Base-by-base conservation (phyloP, 1,140 invertebrate genomes). In the Drosophila pseudoobscura region DNA sequence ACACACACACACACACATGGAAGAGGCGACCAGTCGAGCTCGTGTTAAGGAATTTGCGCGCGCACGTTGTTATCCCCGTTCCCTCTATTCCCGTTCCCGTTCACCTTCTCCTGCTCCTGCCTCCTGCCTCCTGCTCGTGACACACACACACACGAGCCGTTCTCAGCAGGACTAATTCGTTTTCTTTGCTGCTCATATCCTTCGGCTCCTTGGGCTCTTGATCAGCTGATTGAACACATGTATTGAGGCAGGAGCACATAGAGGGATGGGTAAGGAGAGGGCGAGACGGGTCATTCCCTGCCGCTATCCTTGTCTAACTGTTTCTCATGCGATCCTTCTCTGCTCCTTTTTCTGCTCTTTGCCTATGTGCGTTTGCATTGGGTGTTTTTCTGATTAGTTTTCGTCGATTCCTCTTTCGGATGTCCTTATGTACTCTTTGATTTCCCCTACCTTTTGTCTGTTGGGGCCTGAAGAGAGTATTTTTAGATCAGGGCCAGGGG, bases 11-110 rank as follows among this genome's bases (percentile, higher is more conserved):
- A 6, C 3, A 26, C 24, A 26, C 24, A 5, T 26, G 4, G 24
- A 26, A 26, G 24, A 26, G 24, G 41, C 57, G 31, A 5, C 24
- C 15, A 41, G 29, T 13, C 39, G 11, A 58, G 71, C 83, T 87
- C 83, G 83, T 87, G 83, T 88, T 88, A 60, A 83, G 83, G 84
- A 88, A 88, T 88, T 82, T 83, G 64, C 83, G 83, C 83, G 83
- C 83, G 83, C 69, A 63, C 78, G 63, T 87, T 87, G 56, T 62
- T 56, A 74, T 74, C 74, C 70, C 44, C 59, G n/a, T 61, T 62
- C 55, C 68, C 46, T 43, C 51, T 35, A 43, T 54, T 59, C 71
- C 55, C 24, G 29, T 54, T 59, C 71, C 55, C 24, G 29, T 75
- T 75, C 49, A 59, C 47, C 26, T 46, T 41, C 17, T 46, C 5